Percentiles rank a stretch among this genome's conserved stretches.
These are phyloP conservation scores for Cassiopea andromeda DNA, from an alignment of 30 jellyfish, hydroid and myxozoan species.

Conservation along the genomic window DNA sequence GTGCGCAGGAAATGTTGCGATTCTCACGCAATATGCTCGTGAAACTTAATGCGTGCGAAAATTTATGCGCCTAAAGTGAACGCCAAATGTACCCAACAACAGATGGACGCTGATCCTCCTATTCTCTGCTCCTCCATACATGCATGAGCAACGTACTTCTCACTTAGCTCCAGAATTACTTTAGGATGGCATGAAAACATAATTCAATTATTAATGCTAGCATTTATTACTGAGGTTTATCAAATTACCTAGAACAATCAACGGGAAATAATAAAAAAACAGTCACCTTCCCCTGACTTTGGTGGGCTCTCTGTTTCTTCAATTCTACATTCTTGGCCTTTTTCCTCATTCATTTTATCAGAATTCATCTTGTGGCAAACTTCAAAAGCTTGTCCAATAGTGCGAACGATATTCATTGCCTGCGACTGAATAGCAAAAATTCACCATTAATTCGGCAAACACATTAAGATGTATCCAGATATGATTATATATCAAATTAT, in stretches of 20 bases:
- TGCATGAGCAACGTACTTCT: no score
- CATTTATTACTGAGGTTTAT: neutral
- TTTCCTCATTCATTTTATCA: slow-evolving; percentile 39
- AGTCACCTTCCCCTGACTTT: neutral
- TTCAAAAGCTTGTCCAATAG: slow-evolving; percentile 98
- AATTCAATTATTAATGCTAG: neutral
- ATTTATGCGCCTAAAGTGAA: no score
- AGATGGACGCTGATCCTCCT: no score
- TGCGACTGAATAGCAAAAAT: slow-evolving; percentile 55
- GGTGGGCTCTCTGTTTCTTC: neutral
- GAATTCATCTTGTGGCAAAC: slow-evolving; percentile 92
- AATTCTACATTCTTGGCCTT: slow-evolving; percentile 10
- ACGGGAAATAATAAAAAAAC: neutral
- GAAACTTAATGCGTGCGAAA: no score
- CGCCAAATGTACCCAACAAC: no score
- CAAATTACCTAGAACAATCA: neutral
- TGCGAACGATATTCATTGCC: slow-evolving; percentile 94
- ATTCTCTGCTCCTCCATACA: no score
- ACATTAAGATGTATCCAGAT: no score
- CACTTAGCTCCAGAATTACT: no score
- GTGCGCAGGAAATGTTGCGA: no score
- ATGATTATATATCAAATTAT: no score
- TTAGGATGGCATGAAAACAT: no score
- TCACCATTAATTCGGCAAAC: neutral
- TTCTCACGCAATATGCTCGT: no score